Base-by-base conservation (phyloP, 1,140 invertebrate genomes). In the Brachionus sp. region DNA sequence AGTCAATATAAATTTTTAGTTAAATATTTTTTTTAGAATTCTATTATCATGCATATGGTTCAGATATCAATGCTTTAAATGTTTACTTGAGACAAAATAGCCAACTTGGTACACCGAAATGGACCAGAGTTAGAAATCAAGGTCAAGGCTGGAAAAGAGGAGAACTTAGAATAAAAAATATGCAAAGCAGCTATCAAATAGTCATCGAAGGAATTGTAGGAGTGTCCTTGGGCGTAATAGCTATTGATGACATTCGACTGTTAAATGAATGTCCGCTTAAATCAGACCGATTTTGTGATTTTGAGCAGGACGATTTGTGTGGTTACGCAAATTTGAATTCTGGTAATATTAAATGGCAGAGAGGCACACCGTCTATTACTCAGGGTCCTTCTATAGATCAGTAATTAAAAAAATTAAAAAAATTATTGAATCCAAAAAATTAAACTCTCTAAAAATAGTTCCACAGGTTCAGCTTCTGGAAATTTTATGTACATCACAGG, bases 91-190 rank as follows among this genome's bases (percentile, higher is more conserved):
- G 85, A 66, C 84, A 68, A 25, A 70, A 70, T 70, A 37, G 33
- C 50, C 39, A 82, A 35, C 19, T 82, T 6, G 62, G 62, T 33
- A 50, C 35, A 19, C 80, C 80, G 39, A 35, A 23, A 19, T 89
- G 86, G 86, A 83, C 84, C 44, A 84, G 85, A 53, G 64, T 82
- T 50, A 86, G 86, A 44, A 86, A 85, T 75, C 85, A 87, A 50
- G 87, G 87, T 12, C 85, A 88, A 66, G 85, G 75, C 39, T 89
- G 87, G 87, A 70, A 85, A 29, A 77, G 85, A 29, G 86, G 85
- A 19, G 83, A 85, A 70, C 77, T 87, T 9, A 85, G 23, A 62
- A 42, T 68, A 29, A 66, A 66, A 44, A 50, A 44, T 37, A 84
- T 73, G 39, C 5, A 5, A n/a, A 64, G 78, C 5, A 39, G 29